A percentile compares a stretch with the other conserved stretches of the same genome.
These are phyloP conservation scores for Rhincodon typus DNA, from an alignment of 2,797 vertebrate species.

Conservation along the genomic window DNA sequence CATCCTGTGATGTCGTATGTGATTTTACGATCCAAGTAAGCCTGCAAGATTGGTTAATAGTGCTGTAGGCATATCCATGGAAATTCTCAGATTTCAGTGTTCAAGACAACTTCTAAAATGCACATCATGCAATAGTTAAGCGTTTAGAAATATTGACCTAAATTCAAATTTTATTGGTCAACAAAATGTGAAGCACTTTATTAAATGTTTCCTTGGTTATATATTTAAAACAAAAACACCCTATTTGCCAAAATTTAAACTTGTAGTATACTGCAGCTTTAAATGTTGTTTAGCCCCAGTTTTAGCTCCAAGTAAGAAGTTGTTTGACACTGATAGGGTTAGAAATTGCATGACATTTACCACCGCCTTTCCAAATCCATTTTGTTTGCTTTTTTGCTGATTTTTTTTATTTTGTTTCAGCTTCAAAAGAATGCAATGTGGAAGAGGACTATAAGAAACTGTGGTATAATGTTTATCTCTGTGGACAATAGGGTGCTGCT, in stretches of 20 bases:
- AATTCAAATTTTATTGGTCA: neutral
- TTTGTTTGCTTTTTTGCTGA: slow-evolving; percentile 25
- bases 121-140: neutral
- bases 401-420: neutral
- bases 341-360: neutral
- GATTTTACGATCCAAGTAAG: slow-evolving; percentile 37
- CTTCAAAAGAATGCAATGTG: neutral
- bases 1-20: slow-evolving; percentile 34
- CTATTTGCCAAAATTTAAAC: neutral
- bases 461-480: neutral
- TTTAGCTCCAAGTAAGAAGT: slow-evolving; percentile 1
- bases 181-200: neutral
- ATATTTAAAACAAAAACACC: neutral
- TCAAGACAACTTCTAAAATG: slow-evolving; percentile 33
- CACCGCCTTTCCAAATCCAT: neutral
- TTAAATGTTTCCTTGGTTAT: neutral
- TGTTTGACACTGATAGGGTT: slow-evolving; percentile 16
- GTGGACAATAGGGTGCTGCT: neutral
- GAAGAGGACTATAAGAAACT: neutral
- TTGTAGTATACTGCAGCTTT: slow-evolving; percentile 36
- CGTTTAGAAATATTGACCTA: neutral
- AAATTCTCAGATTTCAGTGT: slow-evolving; percentile 31
- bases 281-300: neutral
- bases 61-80: slow-evolving; percentile 33
- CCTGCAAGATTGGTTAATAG: slow-evolving; percentile 30